Evolutionary conservation across 2,888 invertebrate genomes (phyloP).

Genomic region (Rotaria socialis): DNA sequence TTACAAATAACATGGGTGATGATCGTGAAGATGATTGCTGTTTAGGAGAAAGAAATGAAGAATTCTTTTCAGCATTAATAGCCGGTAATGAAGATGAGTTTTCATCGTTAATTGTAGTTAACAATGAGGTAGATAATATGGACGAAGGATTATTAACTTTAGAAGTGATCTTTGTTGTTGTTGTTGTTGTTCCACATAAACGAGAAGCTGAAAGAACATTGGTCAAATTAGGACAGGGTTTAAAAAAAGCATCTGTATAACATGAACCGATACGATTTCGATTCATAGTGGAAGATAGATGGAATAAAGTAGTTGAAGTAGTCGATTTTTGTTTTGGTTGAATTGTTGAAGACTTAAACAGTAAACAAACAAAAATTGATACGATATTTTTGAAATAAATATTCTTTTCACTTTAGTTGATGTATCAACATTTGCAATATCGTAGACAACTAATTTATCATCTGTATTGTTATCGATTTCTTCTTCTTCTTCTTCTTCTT

Average conservation of each 20-base stretch:
- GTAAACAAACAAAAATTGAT: background rate
- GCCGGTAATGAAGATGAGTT: background rate
- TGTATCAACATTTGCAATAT: background rate
- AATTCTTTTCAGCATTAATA: background rate
- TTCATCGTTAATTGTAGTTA: background rate
- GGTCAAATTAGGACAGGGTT: background rate
- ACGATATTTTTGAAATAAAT: background rate
- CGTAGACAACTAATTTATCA: slow-evolving; percentile 28
- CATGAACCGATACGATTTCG: background rate
- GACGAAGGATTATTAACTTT: background rate
- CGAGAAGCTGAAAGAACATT: background rate
- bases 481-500: no score
- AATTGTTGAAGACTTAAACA: background rate
- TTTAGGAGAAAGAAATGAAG: background rate
- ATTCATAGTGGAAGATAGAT: background rate
- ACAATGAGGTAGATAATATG: background rate
- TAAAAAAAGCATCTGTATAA: background rate
- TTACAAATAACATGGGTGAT: background rate
- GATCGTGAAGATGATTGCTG: background rate
- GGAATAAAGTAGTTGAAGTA: background rate
- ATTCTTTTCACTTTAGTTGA: background rate
- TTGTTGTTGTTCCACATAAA: slow-evolving; percentile 10
- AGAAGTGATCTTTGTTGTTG: background rate
- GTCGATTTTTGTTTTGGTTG: background rate
- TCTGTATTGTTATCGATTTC: background rate